phyloP scores from a whole-genome alignment of 1,140 invertebrate species.

The Bombus superbus region DNA sequence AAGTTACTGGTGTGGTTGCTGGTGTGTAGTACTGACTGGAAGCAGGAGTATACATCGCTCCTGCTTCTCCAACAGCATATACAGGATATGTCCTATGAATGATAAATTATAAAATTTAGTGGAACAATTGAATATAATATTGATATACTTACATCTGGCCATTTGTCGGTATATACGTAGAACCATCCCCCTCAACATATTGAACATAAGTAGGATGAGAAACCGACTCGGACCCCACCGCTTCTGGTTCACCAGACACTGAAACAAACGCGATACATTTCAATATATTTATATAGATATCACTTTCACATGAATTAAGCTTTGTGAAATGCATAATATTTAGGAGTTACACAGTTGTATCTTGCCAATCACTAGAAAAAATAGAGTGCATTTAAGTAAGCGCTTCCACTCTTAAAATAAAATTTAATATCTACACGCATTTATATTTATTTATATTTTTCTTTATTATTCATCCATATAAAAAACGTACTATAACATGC shows the following conservation, averaged over 20 bases:
- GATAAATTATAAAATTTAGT: not conserved
- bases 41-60: constrained; percentile 88
- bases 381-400: not conserved
- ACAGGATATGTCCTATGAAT: constrained; percentile 90
- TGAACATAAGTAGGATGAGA: constrained; percentile 87
- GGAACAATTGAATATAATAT: not conserved
- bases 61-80: constrained; percentile 90
- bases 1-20: constrained; percentile 83
- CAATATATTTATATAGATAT: not conserved
- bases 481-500: constrained; percentile 26
- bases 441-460: not conserved
- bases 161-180: constrained; percentile 88
- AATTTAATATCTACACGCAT: not conserved
- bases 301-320: not conserved
- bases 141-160: constrained; percentile 84
- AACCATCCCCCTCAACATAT: constrained; percentile 88
- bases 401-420: constrained; percentile 4
- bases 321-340: constrained; percentile 6
- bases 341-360: not conserved
- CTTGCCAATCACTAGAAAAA: not conserved
- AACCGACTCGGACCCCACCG: constrained; percentile 83
- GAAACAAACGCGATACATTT: constrained; percentile 58
- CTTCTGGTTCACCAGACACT: constrained; percentile 83
- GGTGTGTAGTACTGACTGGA: constrained; percentile 86
- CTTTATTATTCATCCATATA: not conserved